Evolutionary conservation across 2,888 invertebrate genomes (phyloP).

Genomic region (Drosophila conformis): DNA sequence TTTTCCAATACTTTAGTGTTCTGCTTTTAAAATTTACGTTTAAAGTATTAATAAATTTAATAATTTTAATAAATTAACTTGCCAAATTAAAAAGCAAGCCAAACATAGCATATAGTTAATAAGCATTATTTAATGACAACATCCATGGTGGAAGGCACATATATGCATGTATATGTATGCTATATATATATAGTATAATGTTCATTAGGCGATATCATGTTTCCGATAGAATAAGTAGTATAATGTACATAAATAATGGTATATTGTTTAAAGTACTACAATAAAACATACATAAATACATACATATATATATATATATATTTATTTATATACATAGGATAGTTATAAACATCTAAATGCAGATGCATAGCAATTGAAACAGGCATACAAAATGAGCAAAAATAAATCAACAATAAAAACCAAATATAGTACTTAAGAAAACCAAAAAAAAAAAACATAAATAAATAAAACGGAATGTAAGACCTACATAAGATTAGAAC

Average conservation of each 20-base stretch:
- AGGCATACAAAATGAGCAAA: conserved; percentile 41
- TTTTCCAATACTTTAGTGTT: background rate
- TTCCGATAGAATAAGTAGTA: conserved; percentile 23
- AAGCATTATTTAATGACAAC: conserved; percentile 54
- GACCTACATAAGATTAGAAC: background rate
- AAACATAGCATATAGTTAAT: conserved; percentile 51
- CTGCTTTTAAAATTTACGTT: background rate
- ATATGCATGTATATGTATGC: conserved; percentile 19
- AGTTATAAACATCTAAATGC: conserved; percentile 35
- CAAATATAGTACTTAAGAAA: conserved; percentile 19
- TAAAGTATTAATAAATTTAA: conserved; percentile 13
- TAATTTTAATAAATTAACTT: conserved; percentile 3
- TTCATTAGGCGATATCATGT: conserved; percentile 53
- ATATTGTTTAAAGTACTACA: conserved; percentile 36
- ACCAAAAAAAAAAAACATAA: background rate
- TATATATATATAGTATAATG: conserved; percentile 41
- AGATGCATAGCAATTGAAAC: conserved; percentile 44
- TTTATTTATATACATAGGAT: conserved; percentile 31
- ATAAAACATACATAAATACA: conserved; percentile 37
- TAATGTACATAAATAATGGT: conserved; percentile 29
- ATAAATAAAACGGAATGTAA: background rate
- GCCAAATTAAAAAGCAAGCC: conserved; percentile 41
- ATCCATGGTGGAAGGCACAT: conserved; percentile 29
- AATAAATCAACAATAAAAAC: conserved; percentile 13
- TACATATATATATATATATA: conserved; percentile 25